Evolutionary conservation across 2,888 invertebrate species (phyloP), one percentile per base, ranked within the genome.

Genomic region (Pandemis corylana): DNA sequence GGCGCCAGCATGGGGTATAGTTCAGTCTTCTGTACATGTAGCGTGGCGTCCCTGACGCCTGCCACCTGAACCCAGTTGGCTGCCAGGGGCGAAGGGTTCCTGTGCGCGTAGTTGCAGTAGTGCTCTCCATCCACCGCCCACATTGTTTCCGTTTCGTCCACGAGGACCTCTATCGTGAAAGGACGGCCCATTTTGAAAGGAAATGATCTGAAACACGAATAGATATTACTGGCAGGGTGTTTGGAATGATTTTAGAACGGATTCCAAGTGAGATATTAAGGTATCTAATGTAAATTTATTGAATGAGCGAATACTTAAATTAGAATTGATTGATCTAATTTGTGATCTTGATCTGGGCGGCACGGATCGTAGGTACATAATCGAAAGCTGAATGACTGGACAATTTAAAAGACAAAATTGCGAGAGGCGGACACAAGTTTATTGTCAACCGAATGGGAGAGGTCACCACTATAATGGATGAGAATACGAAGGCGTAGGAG

Each of bases 51-150:
- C 71, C 97, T 85, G 9, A 94, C 86, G 49, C 94, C 95, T 7
- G 96, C 93, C 72, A 95, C 92, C 59, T 97, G 96, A 68, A 97
- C 86, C 87, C 95, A 94, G 49, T 79, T 78, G 0, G 90, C 93
- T 1, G 75, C 77, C 15, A 90, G 77, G 0, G 89, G 84, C 69
- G 85, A 87, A 1, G 94, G 94, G 65, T 76, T 85, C 2, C 96
- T 94, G 85, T 97, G 97, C 5, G 90, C 84, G 85, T 95, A 98
- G 62, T 95, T 95, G 84, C 97, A 97, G 85, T 97, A 97, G 84
- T 97, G 97, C 78, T 95, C 94, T 0, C 97, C 97, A 86, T 97
- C 96, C 36, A 97, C 94, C 0, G 97, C 96, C 81, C 97, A 96
- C 90, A 96, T 87, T 53, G 95, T 96, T 79, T 96, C 95, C 36